Conservation (phyloP, 1,140 invertebrate genomes). For the Phortica variegata region DNA sequence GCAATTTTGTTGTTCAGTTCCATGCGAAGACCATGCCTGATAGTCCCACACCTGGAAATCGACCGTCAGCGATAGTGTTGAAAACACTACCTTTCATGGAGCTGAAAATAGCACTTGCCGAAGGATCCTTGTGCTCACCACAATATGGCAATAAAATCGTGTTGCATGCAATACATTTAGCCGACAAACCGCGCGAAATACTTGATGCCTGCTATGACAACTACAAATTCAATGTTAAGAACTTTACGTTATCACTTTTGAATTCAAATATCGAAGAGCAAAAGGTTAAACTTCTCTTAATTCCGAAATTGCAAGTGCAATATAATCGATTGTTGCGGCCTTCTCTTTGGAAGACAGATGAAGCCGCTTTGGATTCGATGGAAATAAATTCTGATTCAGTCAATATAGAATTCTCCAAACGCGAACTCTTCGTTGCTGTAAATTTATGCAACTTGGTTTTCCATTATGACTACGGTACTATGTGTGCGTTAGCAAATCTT, state of each 20-base stretch:
- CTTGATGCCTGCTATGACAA: slow-evolving; percentile 57
- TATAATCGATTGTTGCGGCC: slow-evolving; percentile 31
- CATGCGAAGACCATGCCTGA: slow-evolving; percentile 46
- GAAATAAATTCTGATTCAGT: slow-evolving; percentile 36
- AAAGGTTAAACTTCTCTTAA: slow-evolving; percentile 27
- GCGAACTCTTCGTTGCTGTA: slow-evolving; percentile 31
- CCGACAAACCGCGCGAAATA: slow-evolving; percentile 58
- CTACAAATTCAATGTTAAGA: slow-evolving; percentile 30
- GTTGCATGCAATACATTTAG: slow-evolving; percentile 58
- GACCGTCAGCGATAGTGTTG: too few species aligned
- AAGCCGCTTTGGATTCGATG: slow-evolving; percentile 27
- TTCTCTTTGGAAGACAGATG: slow-evolving; percentile 32
- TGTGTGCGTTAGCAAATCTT: slow-evolving; percentile 15
- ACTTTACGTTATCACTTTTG: slow-evolving; percentile 25
- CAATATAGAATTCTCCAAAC: slow-evolving; percentile 42
- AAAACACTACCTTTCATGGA: slow-evolving; percentile 34
- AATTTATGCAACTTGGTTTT: slow-evolving; percentile 14
- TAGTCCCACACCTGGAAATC: slow-evolving; percentile 17
- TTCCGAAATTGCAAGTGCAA: slow-evolving; percentile 33
- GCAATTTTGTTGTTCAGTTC: slow-evolving; percentile 62
- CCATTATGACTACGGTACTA: slow-evolving; percentile 17
- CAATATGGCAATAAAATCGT: slow-evolving; percentile 57
- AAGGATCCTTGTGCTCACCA: slow-evolving; percentile 51
- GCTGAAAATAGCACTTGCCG: slow-evolving; percentile 34
- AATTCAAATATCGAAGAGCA: slow-evolving; percentile 23